Evolutionary conservation across 2,888 invertebrate genomes (phyloP).

Genomic region (Dolichomitus sp.): DNA sequence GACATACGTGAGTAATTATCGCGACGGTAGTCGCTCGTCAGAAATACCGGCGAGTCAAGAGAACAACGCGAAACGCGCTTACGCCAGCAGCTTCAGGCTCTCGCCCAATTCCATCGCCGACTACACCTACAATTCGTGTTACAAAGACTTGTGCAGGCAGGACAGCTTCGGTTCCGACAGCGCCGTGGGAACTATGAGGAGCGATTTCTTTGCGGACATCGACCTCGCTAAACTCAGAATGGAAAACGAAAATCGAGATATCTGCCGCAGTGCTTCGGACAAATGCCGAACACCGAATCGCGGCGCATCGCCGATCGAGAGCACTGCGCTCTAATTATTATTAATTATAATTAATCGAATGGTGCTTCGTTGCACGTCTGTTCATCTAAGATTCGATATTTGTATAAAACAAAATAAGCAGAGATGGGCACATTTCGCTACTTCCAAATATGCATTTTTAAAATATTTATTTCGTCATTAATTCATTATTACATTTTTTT

Average conservation of each 20-base stretch:
- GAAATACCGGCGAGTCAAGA: slow-evolving; percentile 54
- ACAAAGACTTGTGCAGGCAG: slow-evolving; percentile 78
- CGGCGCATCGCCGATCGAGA: slow-evolving; percentile 81
- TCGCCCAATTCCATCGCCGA: slow-evolving; percentile 72
- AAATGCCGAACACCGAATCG: slow-evolving; percentile 79
- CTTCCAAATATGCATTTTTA: too few relatives aligned
- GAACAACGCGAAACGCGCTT: slow-evolving; percentile 62
- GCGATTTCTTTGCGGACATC: slow-evolving; percentile 83
- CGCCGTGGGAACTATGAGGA: slow-evolving; percentile 84
- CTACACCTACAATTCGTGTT: slow-evolving; percentile 75
- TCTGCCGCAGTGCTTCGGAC: slow-evolving; percentile 78
- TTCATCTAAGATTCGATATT: slow-evolving; percentile 55
- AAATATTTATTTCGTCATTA: too few relatives aligned
- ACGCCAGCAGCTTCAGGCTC: slow-evolving; percentile 69
- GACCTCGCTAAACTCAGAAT: slow-evolving; percentile 82
- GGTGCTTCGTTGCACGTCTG: slow-evolving; percentile 33
- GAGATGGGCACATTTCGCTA: too few relatives aligned
- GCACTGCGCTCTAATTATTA: slow-evolving; percentile 81
- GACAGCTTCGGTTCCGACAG: slow-evolving; percentile 84
- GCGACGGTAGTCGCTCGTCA: slow-evolving; percentile 57
- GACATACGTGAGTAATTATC: slow-evolving; percentile 37
- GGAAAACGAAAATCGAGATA: slow-evolving; percentile 76
- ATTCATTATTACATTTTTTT: too few relatives aligned
- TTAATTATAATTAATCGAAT: slow-evolving; percentile 26
- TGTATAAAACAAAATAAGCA: slow-evolving; percentile 56